Evolutionary conservation across 2,113 vertebrate species (phyloP), one percentile per base, ranked within the genome.

Genomic region (Gasterosteus nipponicus): DNA sequence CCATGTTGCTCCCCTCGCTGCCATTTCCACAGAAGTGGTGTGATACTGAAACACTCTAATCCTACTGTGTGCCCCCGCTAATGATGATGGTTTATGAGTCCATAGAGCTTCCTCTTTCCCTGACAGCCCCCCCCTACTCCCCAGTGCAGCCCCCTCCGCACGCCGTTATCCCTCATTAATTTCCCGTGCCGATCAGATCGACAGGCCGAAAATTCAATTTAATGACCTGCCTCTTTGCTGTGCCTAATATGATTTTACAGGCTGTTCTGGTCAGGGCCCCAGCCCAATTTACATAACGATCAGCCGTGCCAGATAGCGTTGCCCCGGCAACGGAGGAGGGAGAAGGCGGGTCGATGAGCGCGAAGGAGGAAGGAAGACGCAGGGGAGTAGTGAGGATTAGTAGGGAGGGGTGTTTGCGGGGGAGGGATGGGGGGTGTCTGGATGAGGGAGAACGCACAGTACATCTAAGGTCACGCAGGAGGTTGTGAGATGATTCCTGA

Each of bases 261-360:
- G 92, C 94, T 93, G 94, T 93, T 91, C 94, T 93, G 94, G 95
- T 94, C 94, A 94, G 93, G 82, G 92, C 93, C 89, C 87, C 81
- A 87, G 89, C 87, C 85, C 92, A 93, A 95, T 96, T 96, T 96
- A 93, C 95, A 96, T 96, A 95, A 95, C 94, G 93, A 95, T 94
- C 93, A 87, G 79, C 90, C 84, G 57, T 89, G 89, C 89, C 92
- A 92, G 95, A 96, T 96, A 94, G 85, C 82, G 94, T 97, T 96
- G 93, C 95, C 93, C 92, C 95, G 94, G 96, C 94, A 97, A 96
- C 95, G 88, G 53, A 44, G 86, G 29, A 64, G 81, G 89, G 86
- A 80, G 66, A 73, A 86, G 93, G 1, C 4, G 77, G 81, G 72
- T 10, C 85, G 93, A 94, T 76, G 81, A 71, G 76, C 42, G 80